Evolutionary conservation across 1,140 invertebrate species (phyloP).

Genomic region (Trachymyrmex cornetzi): DNA sequence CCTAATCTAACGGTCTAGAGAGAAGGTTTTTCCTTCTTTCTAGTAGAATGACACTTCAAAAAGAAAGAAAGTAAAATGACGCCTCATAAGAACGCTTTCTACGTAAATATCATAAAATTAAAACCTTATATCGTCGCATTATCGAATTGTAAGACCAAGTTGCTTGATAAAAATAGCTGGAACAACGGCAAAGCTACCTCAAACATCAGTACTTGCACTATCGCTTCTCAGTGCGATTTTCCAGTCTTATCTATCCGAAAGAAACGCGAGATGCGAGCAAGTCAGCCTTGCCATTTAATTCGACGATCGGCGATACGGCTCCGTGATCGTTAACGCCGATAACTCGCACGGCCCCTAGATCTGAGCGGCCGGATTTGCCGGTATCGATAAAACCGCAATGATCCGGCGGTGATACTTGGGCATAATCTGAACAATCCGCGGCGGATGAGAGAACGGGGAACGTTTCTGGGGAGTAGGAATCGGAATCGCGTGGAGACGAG

Average conservation of each 20-base stretch:
- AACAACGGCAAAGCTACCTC: slow-evolving; percentile 34
- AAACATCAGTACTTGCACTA: slow-evolving; percentile 25
- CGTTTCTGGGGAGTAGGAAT: slow-evolving; percentile 73
- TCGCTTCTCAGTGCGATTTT: slow-evolving; percentile 20
- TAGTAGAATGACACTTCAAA: neutral
- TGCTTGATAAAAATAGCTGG: slow-evolving; percentile 43
- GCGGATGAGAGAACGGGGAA: slow-evolving; percentile 51
- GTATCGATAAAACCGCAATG: slow-evolving; percentile 72
- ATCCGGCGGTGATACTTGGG: slow-evolving; percentile 73
- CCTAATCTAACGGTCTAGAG: slow-evolving; percentile 68
- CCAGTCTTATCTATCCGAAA: slow-evolving; percentile 48
- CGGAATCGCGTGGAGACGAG: slow-evolving; percentile 75
- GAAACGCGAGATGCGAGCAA: slow-evolving; percentile 52
- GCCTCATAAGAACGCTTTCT: slow-evolving; percentile 10
- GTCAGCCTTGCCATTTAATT: slow-evolving; percentile 56
- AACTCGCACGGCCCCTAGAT: slow-evolving; percentile 47
- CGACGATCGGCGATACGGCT: slow-evolving; percentile 45
- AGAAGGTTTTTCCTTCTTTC: neutral
- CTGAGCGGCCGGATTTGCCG: slow-evolving; percentile 65
- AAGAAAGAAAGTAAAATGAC: neutral
- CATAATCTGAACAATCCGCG: slow-evolving; percentile 81
- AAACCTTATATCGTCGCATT: slow-evolving; percentile 13
- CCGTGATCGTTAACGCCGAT: slow-evolving; percentile 51
- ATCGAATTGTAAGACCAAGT: slow-evolving; percentile 1
- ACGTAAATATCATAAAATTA: slow-evolving; percentile 26